phyloP scores from a whole-genome alignment of 2,888 invertebrate genomes.

The Zele albiditarsus region DNA sequence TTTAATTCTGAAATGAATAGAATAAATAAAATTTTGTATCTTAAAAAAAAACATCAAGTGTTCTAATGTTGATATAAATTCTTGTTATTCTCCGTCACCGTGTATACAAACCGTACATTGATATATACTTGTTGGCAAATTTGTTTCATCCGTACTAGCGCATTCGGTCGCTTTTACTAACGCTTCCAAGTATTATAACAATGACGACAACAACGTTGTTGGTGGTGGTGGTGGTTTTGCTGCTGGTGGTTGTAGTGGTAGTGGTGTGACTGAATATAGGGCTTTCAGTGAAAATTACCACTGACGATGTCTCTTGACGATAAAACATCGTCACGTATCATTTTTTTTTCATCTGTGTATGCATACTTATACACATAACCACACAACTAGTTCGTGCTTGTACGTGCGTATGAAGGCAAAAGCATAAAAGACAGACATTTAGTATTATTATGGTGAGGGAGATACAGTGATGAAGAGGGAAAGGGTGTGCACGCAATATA shows the following conservation, averaged over 20 bases:
- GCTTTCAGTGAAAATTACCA: not conserved
- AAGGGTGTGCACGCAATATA: not conserved
- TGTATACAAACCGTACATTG: no score
- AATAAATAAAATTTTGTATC: no score
- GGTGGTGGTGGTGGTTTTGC: not conserved
- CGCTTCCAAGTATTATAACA: not conserved
- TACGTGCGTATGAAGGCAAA: not conserved
- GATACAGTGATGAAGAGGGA: not conserved
- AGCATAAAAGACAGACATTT: not conserved
- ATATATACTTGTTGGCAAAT: no score
- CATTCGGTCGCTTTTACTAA: not conserved
- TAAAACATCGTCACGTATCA: not conserved
- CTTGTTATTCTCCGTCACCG: no score
- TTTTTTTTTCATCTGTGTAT: not conserved
- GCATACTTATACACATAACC: not conserved
- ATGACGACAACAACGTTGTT: not conserved
- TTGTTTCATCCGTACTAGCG: not conserved
- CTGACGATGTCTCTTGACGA: not conserved
- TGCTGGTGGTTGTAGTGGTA: not conserved
- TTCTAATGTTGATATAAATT: no score
- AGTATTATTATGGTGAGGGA: not conserved
- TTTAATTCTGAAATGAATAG: no score
- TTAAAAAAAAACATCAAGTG: no score
- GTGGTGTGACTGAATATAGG: not conserved
- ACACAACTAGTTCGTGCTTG: not conserved